Conservation (phyloP, 2,888 invertebrate genomes). For the Acheta domesticus region DNA sequence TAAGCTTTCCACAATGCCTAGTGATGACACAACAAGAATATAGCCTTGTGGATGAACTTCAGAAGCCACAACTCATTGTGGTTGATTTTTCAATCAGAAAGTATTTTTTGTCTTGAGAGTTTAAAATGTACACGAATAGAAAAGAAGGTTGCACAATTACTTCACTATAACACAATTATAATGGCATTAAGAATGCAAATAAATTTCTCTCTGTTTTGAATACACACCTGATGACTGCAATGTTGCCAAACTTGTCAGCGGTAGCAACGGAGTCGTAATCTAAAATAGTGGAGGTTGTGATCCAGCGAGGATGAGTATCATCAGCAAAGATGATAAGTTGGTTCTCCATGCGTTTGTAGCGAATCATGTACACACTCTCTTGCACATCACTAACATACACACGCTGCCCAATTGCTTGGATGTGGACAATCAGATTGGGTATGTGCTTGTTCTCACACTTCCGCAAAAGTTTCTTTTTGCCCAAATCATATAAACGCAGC, state of each 20-base stretch:
- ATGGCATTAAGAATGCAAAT: too few species aligned
- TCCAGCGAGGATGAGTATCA: slow-evolving; percentile 96
- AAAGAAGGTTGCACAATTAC: too few species aligned
- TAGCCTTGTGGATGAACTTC: too few species aligned
- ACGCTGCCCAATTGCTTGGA: slow-evolving; percentile 90
- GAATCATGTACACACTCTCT: slow-evolving; percentile 93
- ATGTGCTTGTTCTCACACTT: slow-evolving; percentile 99
- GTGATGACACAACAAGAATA: too few species aligned
- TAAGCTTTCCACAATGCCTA: too few species aligned
- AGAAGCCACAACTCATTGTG: too few species aligned
- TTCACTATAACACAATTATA: too few species aligned
- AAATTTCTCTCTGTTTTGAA: too few species aligned
- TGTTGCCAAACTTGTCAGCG: slow-evolving; percentile 97
- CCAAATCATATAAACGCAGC: slow-evolving; percentile 91
- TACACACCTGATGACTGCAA: slow-evolving; percentile 69
- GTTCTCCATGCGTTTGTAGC: slow-evolving; percentile 93
- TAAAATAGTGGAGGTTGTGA: slow-evolving; percentile 84
- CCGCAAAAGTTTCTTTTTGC: slow-evolving; percentile 90
- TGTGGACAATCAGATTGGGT: slow-evolving; percentile 89
- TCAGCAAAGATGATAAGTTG: slow-evolving; percentile 97
- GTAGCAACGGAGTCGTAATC: slow-evolving; percentile 96
- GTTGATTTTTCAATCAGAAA: too few species aligned
- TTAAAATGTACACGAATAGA: too few species aligned
- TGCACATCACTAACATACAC: slow-evolving; percentile 94
- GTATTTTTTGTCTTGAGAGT: too few species aligned